Base-by-base conservation (phyloP, 2,888 invertebrate species). In the Agrypnus murinus region DNA sequence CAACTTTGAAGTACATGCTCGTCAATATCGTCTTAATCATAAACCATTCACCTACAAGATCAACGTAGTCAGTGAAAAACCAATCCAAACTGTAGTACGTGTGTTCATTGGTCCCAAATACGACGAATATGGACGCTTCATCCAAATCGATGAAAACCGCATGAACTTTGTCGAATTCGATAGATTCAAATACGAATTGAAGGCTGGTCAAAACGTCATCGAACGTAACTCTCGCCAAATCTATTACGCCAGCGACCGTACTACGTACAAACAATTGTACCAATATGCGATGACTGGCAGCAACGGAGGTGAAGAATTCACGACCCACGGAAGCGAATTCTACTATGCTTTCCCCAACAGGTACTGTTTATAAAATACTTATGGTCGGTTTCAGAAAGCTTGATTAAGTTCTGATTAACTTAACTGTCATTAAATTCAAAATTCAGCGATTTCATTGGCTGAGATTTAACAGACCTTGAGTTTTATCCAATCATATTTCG, bases 61-160 rank as follows among this genome's bases (percentile, higher is more conserved):
- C 75, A 85, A 88, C 45, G 84, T 93, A 15, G 87, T 88, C 65
- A 88, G 92, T 64, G 89, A 91, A 60, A 87, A 89, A 73, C 84
- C 87, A 6, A 85, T 85, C 40, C 87, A 90, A 71, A 91, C 89
- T 1, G 86, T 89, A 9, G 83, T 93, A 65, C 90, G 90, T 76
- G 84, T 92, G 19, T 93, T 90, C 88, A 78, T 93, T 36, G 93
- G 91, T 73, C 93, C 93, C 6, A 92, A 92, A 83, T 90, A 89
- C 80, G 90, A 92, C 79, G 86, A 87, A 74, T 87, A 87, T 53
- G 88, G 87, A 48, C 87, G 87, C 73, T 84, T 85, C 25, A 79
- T 90, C 15, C 84, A 84, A 71, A 80, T 92, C 14, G 86, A 88
- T 71, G 85, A 90, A n/a, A 89, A 88, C 82, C 87, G 88, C 82